These are phyloP conservation scores for Scomber colias DNA, from an alignment of 2,113 vertebrate genomes.

Conservation along the genomic window DNA sequence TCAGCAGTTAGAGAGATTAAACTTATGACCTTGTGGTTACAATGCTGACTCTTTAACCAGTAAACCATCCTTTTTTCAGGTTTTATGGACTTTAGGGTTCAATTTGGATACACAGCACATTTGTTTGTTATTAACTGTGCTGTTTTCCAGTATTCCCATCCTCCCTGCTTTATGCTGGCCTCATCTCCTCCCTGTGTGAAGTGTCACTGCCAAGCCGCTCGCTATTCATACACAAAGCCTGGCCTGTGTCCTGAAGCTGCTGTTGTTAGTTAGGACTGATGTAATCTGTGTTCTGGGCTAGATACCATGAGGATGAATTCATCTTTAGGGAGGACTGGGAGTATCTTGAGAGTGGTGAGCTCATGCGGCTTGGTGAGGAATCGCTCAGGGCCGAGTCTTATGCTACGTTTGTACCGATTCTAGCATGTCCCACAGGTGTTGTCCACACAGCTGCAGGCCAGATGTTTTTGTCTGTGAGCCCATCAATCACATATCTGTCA, in stretches of 20 bases:
- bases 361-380: conserved; percentile 49
- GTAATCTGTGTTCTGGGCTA: conserved; percentile 43
- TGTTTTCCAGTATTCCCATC: not conserved
- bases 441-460: conserved; percentile 59
- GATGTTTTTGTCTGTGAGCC: conserved; percentile 46
- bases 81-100: not conserved
- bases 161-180: not conserved
- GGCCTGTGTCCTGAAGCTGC: conserved; percentile 21
- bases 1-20: not conserved
- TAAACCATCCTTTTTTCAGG: not conserved
- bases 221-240: not conserved
- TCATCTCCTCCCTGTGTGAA: conserved; percentile 11
- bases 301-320: conserved; percentile 58
- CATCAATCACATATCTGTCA: conserved; percentile 40
- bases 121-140: not conserved
- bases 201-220: conserved; percentile 16
- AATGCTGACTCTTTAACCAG: not conserved
- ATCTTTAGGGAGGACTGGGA: conserved; percentile 50
- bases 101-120: conserved; percentile 10
- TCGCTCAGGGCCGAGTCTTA: not conserved
- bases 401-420: conserved; percentile 16
- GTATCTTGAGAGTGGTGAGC: conserved; percentile 40
- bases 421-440: conserved; percentile 47
- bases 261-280: conserved; percentile 36
- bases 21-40: not conserved